Base-by-base conservation (phyloP, 2,113 vertebrate species). In the Passer domesticus region DNA sequence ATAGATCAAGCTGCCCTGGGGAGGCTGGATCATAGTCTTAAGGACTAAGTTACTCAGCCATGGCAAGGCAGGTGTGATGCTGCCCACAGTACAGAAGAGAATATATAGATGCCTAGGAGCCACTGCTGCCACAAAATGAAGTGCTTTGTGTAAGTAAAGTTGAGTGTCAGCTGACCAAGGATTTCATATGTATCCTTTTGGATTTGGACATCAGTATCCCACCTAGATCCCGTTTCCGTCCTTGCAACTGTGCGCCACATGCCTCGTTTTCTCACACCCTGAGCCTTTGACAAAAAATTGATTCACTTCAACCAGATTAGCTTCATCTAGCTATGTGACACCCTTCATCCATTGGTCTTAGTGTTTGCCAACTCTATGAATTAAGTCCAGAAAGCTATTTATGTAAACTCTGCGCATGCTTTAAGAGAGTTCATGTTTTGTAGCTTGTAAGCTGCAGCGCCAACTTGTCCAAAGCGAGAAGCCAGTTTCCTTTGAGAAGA, bases 361-460 rank as follows among this genome's bases (percentile, higher is more conserved):
- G 18, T 10, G 39, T 25, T 43, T 64, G 35, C 21, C 39, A 68
- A 68, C 41, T 58, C 50, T 68, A 68, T 44, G 21, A n/a, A 79
- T 17, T 16, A 56, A 56, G 15, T 20, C 9, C 4, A 44, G 30
- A 68, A 56, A 27, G 24, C 16, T n/a, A 37, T 18, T 80, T 31
- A n/a, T 35, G 21, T 28, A 76, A 80, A 73, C n/a, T 63, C 27
- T 18, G n/a, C 12, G 39, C 28, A 15, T 18, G 27, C 53, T 87
- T 78, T 89, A 93, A 81, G n/a, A 83, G 20, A 49, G 37, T 19
- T 70, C 15, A 1, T 55, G 33, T 85, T 78, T 95, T 74, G 27
- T 27, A 98, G 98, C 94, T 55, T 98, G 98, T 19, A 98, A 93
- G 21, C 90, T 99, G 89, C 97, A 96, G 83, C 95, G 50, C 30